Percentiles rank a stretch among this genome's conserved stretches.
Evolutionary conservation across 2,888 invertebrate genomes (phyloP).

Genomic region (Ditylenchus weischeri): DNA sequence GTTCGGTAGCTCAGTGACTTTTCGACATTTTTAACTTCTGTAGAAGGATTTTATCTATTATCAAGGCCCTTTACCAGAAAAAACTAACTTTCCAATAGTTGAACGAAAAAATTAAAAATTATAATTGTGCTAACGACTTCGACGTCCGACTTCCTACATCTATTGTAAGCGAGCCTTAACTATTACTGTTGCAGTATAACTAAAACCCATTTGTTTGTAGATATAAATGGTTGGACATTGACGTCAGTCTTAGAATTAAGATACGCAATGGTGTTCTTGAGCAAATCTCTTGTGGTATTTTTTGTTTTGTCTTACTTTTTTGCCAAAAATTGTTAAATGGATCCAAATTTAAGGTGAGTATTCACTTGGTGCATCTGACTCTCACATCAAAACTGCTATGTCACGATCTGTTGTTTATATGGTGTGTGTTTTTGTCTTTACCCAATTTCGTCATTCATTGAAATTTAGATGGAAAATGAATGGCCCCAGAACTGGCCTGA

Average conservation of each 20-base stretch:
- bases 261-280: slow-evolving; percentile 39
- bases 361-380: slow-evolving; percentile 29
- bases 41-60: too few relatives aligned
- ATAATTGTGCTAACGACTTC: too few relatives aligned
- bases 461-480: slow-evolving; percentile 41
- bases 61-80: too few relatives aligned
- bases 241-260: slow-evolving; percentile 25
- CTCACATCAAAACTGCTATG: slow-evolving; percentile 35
- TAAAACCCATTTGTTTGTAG: slow-evolving; percentile 22
- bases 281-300: slow-evolving; percentile 29
- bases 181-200: not conserved
- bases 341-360: slow-evolving; percentile 18
- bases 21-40: too few relatives aligned
- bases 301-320: not conserved
- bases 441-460: not conserved
- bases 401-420: slow-evolving; percentile 40
- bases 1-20: too few relatives aligned
- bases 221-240: slow-evolving; percentile 39
- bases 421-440: not conserved
- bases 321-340: not conserved
- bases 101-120: too few relatives aligned
- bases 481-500: slow-evolving; percentile 51
- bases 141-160: too few relatives aligned
- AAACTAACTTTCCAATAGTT: too few relatives aligned
- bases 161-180: too few relatives aligned